These are phyloP conservation scores for Acrocephalus arundinaceus DNA, from an alignment of 2,113 vertebrate species.

Conservation along the genomic window DNA sequence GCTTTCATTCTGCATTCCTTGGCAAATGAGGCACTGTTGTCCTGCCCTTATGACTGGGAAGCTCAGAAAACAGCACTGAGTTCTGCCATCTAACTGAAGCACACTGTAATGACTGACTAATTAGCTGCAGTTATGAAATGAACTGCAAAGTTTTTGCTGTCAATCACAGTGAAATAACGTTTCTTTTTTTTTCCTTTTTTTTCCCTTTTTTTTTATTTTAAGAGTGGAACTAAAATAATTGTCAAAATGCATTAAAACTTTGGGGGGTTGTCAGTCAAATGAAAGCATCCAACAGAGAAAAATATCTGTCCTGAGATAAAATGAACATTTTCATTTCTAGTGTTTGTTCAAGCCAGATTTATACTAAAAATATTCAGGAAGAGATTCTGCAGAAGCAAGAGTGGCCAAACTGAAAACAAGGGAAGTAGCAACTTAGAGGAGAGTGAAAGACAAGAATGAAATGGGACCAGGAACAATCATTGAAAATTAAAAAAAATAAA, in stretches of 20 bases:
- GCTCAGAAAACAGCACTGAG: background rate
- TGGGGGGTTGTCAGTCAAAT: slow-evolving; percentile 11
- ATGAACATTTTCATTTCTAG: slow-evolving; percentile 31
- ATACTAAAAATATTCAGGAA: slow-evolving; percentile 15
- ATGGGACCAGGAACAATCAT: background rate
- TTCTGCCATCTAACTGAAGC: slow-evolving; percentile 18
- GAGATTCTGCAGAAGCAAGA: background rate
- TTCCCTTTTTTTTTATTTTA: background rate
- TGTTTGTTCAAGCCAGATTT: slow-evolving; percentile 5
- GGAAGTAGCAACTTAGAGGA: background rate
- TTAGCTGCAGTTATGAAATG: slow-evolving; percentile 37
- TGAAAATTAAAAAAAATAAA: background rate
- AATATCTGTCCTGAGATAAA: slow-evolving; percentile 31
- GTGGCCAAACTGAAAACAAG: background rate
- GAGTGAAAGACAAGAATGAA: background rate
- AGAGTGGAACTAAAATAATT: slow-evolving; percentile 19
- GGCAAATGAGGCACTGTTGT: background rate
- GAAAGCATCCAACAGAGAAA: slow-evolving; percentile 31
- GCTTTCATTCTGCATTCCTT: background rate
- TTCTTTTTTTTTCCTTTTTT: background rate
- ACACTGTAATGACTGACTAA: slow-evolving; percentile 36
- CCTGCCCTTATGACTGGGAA: background rate
- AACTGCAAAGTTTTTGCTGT: slow-evolving; percentile 4
- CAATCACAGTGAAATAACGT: slow-evolving; percentile 15
- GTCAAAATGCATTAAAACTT: slow-evolving; percentile 51